Base-by-base conservation (phyloP, 1,140 invertebrate species). In the Ctenoplectra terminalis region DNA sequence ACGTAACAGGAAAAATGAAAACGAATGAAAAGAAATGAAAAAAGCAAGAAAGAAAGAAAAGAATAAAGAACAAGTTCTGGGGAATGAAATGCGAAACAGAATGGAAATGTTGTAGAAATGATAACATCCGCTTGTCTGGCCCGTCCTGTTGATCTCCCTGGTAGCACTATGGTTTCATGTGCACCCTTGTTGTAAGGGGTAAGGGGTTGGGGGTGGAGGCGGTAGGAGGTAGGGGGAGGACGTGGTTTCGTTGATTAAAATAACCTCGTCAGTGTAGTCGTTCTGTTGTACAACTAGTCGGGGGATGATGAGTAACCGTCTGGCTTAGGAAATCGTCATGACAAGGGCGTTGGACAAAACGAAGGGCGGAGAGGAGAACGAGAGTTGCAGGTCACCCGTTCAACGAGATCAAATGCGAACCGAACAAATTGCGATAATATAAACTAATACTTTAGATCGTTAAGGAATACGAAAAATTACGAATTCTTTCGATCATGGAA, bases 21-120 rank as follows among this genome's bases (percentile, higher is more conserved):
- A 40, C 40, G 40, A n/a, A 58, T 9, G 23, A 11, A 48, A n/a
- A 72, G 43, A 61, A 43, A 48, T 23, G 43, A 73, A 40, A n/a
- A n/a, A 37, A 71, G 46, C 54, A 34, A 78, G 40, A 67, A 1
- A 29, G n/a, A 37, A 46, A 46, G 75, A 46, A 48, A 43, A 52
- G 34, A 20, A 64, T 52, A 46, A 63, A 63, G 67, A 29, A 40
- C 40, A 26, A 52, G 29, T 34, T 70, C 54, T 26, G 61, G n/a
- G 54, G 60, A 26, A 56, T 29, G 79, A 75, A 46, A 31, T 46
- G 71, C 40, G 6, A 76, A 64, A 50, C n/a, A 79, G 58, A 83
- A 83, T 83, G 81, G 77, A 80, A 83, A 83, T 80, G 81, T 83
- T 83, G 76, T 83, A 79, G 81, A 83, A 83, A 83, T 83, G 81